Percentiles rank a stretch among this genome's conserved stretches.
Evolutionary conservation across 92 coral and sea anemone species (phyloP).

Genomic region (Actinostola sp.): DNA sequence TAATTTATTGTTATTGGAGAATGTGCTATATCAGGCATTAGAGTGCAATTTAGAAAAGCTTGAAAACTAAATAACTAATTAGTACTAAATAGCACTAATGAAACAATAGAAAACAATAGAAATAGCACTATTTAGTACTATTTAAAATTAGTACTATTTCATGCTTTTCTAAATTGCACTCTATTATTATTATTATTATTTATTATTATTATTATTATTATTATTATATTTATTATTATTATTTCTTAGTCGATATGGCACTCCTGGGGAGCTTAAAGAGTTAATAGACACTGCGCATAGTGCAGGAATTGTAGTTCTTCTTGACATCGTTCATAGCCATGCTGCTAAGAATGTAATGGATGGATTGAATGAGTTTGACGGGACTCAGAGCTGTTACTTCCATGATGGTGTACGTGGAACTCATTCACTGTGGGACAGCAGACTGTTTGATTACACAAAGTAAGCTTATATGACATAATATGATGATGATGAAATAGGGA

Average conservation of each 20-base stretch:
- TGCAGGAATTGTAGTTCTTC: conserved; percentile 82
- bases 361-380: conserved; percentile 97
- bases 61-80: no score
- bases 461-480: conserved; percentile 37
- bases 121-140: no score
- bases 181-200: no score
- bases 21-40: no score
- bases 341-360: conserved; percentile 96
- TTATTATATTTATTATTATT: not conserved
- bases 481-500: no score
- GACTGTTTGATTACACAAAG: conserved; percentile 92
- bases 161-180: no score
- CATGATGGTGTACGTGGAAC: conserved; percentile 75
- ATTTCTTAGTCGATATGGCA: conserved; percentile 87
- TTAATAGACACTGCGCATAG: conserved; percentile 92
- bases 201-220: not conserved
- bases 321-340: conserved; percentile 97
- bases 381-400: conserved; percentile 88
- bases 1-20: no score
- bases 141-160: no score
- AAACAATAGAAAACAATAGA: no score
- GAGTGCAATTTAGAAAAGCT: no score
- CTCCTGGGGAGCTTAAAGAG: conserved; percentile 91
- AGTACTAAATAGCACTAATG: no score
- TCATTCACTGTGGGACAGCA: conserved; percentile 95